Percentiles rank a stretch among this genome's conserved stretches.
Evolutionary conservation across 2,888 invertebrate genomes (phyloP).

Genomic region (Calameuta idolon): DNA sequence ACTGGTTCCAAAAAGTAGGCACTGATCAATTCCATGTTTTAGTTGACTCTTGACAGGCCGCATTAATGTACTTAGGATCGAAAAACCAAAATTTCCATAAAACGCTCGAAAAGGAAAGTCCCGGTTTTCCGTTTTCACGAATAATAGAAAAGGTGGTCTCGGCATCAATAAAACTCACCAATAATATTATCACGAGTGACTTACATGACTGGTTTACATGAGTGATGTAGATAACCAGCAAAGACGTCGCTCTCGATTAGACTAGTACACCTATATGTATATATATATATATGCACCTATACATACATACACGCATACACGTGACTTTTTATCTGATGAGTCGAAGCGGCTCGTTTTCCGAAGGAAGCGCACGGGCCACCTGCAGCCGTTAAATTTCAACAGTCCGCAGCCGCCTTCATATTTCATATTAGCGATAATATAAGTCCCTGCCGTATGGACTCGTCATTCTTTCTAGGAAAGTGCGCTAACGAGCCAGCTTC

Average conservation of each 20-base stretch:
- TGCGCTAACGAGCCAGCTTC: slow-evolving; percentile 27
- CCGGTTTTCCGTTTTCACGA: not conserved
- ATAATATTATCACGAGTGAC: not conserved
- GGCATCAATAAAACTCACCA: not conserved
- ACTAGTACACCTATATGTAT: not conserved
- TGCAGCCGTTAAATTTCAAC: slow-evolving; percentile 59
- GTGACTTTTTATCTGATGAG: not conserved
- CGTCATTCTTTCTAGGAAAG: slow-evolving; percentile 6
- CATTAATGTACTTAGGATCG: not conserved
- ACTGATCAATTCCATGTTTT: too few relatives aligned
- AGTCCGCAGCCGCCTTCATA: slow-evolving; percentile 58
- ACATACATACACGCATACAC: not conserved
- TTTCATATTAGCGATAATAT: slow-evolving; percentile 61
- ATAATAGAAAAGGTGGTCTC: not conserved
- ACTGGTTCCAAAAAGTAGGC: too few relatives aligned
- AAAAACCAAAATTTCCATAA: not conserved
- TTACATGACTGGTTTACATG: not conserved
- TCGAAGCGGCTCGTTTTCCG: not conserved
- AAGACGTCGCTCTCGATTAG: not conserved
- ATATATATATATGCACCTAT: not conserved
- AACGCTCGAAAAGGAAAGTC: not conserved
- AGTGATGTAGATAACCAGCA: not conserved
- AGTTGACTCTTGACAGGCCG: too few relatives aligned
- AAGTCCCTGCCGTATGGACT: slow-evolving; percentile 24
- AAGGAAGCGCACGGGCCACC: slow-evolving; percentile 43